These are phyloP conservation scores for Sesamia nonagrioides DNA, from an alignment of 1,140 invertebrate species.

Conservation along the genomic window DNA sequence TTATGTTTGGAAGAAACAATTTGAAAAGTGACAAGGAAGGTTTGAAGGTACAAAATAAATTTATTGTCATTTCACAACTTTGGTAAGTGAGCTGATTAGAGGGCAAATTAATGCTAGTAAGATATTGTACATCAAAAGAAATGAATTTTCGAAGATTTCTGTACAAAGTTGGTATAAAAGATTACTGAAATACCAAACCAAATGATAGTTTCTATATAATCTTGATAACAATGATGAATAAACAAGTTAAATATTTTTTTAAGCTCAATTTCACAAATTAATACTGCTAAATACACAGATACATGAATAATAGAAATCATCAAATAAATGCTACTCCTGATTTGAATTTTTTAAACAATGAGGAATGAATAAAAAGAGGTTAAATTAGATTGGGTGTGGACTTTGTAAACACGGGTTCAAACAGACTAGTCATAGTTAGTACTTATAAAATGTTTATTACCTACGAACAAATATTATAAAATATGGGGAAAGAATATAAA, in stretches of 20 bases:
- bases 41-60: constrained; percentile 60
- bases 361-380: constrained; percentile 10
- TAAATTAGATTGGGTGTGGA: neutral
- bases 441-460: neutral
- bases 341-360: neutral
- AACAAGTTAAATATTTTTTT: constrained; percentile 3
- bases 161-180: neutral
- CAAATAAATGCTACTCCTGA: constrained; percentile 20
- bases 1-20: constrained; percentile 57
- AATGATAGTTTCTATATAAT: neutral
- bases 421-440: neutral
- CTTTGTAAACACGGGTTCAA: neutral
- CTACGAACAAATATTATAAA: neutral
- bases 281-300: neutral
- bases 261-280: neutral
- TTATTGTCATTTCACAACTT: constrained; percentile 84
- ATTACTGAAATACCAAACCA: neutral
- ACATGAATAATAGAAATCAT: constrained; percentile 13
- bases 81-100: constrained; percentile 56
- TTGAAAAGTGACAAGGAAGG: constrained; percentile 40
- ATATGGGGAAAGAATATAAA: neutral
- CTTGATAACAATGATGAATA: neutral
- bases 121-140: constrained; percentile 19
- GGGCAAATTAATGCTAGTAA: constrained; percentile 35
- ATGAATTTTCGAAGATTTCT: constrained; percentile 18